Evolutionary conservation across 2,888 invertebrate species (phyloP), one percentile per base, ranked within the genome.

Genomic region (Apotomis capreana): DNA sequence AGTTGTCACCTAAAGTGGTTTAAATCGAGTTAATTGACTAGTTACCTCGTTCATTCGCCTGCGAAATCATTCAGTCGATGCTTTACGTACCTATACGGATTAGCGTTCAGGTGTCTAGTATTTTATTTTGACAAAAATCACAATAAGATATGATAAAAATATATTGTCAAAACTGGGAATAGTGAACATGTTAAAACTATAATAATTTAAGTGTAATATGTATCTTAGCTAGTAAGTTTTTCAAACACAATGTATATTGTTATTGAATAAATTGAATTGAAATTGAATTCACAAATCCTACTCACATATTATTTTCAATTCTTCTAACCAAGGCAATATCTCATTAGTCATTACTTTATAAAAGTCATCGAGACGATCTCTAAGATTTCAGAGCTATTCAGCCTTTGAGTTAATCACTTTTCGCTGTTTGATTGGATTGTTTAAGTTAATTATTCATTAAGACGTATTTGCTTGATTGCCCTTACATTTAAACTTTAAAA

Each of bases 371-470:
- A 49, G 46, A 44, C 46, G 26, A 46, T 26, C 12, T 61, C 49
- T 26, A 46, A 46, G 46, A 49, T 15, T 61, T 9, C 26, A 15
- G 26, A 61, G 59, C 60, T 10, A 60, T 37, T 46, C 15, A 46
- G 49, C 61, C 26, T 49, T 61, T 61, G 15, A 61, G 26, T 61
- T 49, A 61, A 61, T 49, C 49, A 61, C 46, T 15, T 46, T 61
- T 61, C 26, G 61, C 46, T 46, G 60, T 61, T 61, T 61, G 49
- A 36, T 26, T 26, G 61, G 61, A 61, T 61, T 61, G 61, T 61
- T 49, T 61, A 46, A 61, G 46, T 9, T 61, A 49, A 61, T 61
- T 61, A 49, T 61, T 49, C 15, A 49, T 61, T 61, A n/a, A n/a
- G 40, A 59, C 3, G 58, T n/a, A 37, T 37, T 58, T 58, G 26